phyloP scores from a whole-genome alignment of 2,888 invertebrate genomes.

The Eubasilissa splendida region DNA sequence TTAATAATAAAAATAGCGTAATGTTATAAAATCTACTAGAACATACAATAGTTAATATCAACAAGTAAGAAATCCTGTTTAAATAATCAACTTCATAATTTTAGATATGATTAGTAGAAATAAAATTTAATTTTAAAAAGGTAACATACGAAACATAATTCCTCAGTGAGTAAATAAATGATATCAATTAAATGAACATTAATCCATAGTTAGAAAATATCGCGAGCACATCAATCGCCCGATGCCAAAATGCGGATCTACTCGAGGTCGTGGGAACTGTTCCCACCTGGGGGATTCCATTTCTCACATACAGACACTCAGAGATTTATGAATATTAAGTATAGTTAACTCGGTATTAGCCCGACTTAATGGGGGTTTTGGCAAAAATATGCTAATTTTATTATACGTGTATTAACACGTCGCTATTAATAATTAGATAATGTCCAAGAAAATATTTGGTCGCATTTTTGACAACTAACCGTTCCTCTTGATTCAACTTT shows the following conservation, averaged over 20 bases:
- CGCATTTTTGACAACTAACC: too few species aligned
- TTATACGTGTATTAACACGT: neutral
- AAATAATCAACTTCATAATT: too few species aligned
- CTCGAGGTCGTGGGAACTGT: conserved; percentile 38
- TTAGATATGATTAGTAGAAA: too few species aligned
- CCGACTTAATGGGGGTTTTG: neutral
- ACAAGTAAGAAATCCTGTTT: too few species aligned
- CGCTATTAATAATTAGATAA: neutral
- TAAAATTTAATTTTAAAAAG: too few species aligned
- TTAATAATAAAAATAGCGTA: too few species aligned
- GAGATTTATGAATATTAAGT: conserved; percentile 8
- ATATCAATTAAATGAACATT: conserved; percentile 10
- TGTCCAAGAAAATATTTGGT: too few species aligned
- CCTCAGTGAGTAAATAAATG: too few species aligned
- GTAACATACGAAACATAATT: too few species aligned
- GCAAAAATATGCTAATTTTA: conserved; percentile 8
- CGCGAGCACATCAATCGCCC: conserved; percentile 26
- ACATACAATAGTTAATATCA: too few species aligned
- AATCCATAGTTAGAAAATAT: neutral
- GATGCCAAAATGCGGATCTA: conserved; percentile 35
- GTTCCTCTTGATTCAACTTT: too few species aligned
- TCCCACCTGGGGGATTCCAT: conserved; percentile 20
- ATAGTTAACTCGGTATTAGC: neutral
- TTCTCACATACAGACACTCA: conserved; percentile 29
- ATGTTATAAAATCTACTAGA: too few species aligned